These are phyloP conservation scores for Thaumetopoea pityocampa DNA, from an alignment of 1,140 invertebrate genomes.

Conservation along the genomic window DNA sequence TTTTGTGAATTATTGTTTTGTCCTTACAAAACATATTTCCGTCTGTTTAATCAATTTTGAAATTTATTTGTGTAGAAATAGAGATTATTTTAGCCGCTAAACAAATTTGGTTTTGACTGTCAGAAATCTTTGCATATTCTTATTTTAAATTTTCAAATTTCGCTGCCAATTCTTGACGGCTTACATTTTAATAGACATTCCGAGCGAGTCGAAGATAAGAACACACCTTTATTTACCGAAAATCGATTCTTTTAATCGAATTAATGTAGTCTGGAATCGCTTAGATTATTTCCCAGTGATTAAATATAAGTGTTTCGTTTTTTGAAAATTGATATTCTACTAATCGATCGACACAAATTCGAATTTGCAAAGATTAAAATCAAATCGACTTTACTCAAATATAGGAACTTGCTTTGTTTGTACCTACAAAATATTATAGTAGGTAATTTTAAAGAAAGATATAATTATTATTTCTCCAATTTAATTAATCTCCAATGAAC, in stretches of 20 bases:
- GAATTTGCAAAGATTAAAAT: no score
- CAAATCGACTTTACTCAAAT: no score
- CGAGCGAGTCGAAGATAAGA: background rate
- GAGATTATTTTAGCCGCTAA: background rate
- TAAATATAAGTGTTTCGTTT: no score
- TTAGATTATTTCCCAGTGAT: no score
- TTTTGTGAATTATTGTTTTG: conserved; percentile 32
- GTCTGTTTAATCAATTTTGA: conserved; percentile 6
- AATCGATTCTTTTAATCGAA: background rate
- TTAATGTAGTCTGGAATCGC: no score
- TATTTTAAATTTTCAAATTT: conserved; percentile 35
- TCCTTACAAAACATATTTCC: conserved; percentile 8
- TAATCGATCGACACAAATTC: no score
- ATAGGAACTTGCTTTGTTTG: no score
- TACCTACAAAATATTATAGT: no score
- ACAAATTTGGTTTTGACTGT: background rate
- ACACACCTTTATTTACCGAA: background rate
- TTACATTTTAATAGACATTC: background rate
- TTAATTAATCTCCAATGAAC: no score
- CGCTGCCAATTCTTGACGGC: conserved; percentile 19
- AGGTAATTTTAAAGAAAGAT: no score
- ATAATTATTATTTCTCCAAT: no score
- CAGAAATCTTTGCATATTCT: conserved; percentile 21
- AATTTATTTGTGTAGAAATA: conserved; percentile 7
- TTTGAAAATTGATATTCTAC: background rate